phyloP scores from a whole-genome alignment of 2,888 invertebrate genomes.

The Lymantria dispar region DNA sequence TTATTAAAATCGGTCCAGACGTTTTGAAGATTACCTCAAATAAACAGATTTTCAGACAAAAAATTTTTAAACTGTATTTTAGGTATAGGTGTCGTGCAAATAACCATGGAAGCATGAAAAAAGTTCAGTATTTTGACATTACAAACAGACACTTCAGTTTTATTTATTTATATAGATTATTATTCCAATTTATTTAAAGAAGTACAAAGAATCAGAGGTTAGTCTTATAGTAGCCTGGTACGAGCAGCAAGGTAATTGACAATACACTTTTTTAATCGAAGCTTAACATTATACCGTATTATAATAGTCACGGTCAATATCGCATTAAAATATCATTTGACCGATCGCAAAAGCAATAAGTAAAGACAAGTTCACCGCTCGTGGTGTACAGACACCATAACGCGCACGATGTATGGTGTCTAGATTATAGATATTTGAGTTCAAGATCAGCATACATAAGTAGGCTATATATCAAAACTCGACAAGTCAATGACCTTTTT shows the following conservation, averaged over 20 bases:
- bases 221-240: too few species aligned
- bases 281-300: background rate
- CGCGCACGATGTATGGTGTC: constrained; percentile 2
- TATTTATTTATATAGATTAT: too few species aligned
- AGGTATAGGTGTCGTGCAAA: too few species aligned
- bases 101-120: too few species aligned
- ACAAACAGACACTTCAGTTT: too few species aligned
- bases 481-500: background rate
- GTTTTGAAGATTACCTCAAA: too few species aligned
- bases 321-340: constrained; percentile 2
- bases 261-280: background rate
- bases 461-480: constrained; percentile 1
- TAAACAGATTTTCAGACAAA: too few species aligned
- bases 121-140: too few species aligned
- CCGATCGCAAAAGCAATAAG: constrained; percentile 7
- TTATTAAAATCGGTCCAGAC: too few species aligned
- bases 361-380: constrained; percentile 3
- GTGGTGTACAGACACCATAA: constrained; percentile 3
- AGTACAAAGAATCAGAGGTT: too few species aligned
- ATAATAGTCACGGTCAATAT: background rate
- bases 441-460: constrained; percentile 2
- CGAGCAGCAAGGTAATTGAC: background rate
- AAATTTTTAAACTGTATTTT: too few species aligned
- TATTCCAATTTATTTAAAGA: too few species aligned
- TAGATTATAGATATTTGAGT: constrained; percentile 8